Base-by-base conservation (phyloP, 2,888 invertebrate species). In the Crossocerus cetratus region DNA sequence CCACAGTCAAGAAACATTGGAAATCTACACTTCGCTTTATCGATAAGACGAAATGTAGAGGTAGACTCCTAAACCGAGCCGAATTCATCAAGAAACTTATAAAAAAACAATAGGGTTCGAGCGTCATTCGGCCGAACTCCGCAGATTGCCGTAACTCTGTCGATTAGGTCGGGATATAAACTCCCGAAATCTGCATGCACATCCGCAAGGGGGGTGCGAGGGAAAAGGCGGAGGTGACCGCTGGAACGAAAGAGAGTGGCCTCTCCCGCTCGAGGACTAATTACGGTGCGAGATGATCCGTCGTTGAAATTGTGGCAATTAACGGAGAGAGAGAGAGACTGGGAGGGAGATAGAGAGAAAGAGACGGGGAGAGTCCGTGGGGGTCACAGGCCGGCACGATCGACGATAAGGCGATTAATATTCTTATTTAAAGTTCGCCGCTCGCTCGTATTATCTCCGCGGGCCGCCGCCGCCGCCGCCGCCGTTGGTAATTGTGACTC, bases 371-470 rank as follows among this genome's bases (percentile, higher is more conserved):
- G n/a, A n/a, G 4, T 16, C 3, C 49, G n/a, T 13, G 14, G n/a
- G 49, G 49, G 49, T 49, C 49, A 49, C 16, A 49, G 16, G 49
- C n/a, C 16, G n/a, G 8, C 32, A 5, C 32, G n/a, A 14, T 49
- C n/a, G 49, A 49, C 49, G 49, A 49, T 49, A 49, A 49, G 49
- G n/a, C 49, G 49, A 49, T 49, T 49, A 49, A 49, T 49, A 49
- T 49, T 49, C 49, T 49, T 49, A 49, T 49, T 49, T 49, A 14
- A 32, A 49, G 49, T 49, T 16, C 49, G 49, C 49, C 49, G 16
- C 49, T 16, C 49, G 4, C 49, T 2, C 5, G 14, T 4, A 49
- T 49, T 49, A 49, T 49, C 49, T 14, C 14, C 13, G 3, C 49
- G 14, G 16, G 14, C 4, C 16, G 49, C 49, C 16, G n/a, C 49